Evolutionary conservation across 2,888 invertebrate genomes (phyloP), one percentile per base, ranked within the genome.

Genomic region (Agrenia bidenticulata): DNA sequence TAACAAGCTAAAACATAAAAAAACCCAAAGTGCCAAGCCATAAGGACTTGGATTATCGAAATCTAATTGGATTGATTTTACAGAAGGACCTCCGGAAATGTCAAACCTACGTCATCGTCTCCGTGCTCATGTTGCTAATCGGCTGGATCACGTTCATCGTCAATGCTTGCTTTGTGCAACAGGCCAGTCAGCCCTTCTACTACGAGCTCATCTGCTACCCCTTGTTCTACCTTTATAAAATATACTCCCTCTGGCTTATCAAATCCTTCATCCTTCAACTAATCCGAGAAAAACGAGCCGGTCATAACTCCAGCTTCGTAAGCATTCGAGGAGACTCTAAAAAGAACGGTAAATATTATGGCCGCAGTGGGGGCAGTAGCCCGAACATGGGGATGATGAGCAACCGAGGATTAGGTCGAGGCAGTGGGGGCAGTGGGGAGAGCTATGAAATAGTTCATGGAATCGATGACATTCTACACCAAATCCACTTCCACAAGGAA

Each of bases 31-130:
- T n/a, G 15, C 39, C 39, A 15, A 39, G 15, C 39, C 15, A 39
- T 11, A 39, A 7, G 7, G 15, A 17, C 45, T n/a, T 17, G 5
- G 19, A 17, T 45, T 45, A 45, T 19, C 19, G 9, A 39, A 39
- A 39, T 11, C 39, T 39, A 11, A 39, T 39, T 39, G 39, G 9
- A 7, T 49, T 17, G 7, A 49, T 17, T 21, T 53, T 53, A 0
- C 26, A 64, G 64, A 54, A 54, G 19, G 24, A 45, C n/a, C 42
- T 64, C 17, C 37, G 32, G 42, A 64, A 59, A 42, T 64, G 59
- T 32, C 64, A 64, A 24, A 13, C 39, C 17, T 64, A 64, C 37
- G 23, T 59, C 1, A 7, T 64, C 27, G 19, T n/a, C 26, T 59
- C 59, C 2, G 11, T 32, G 2, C 39, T 64, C 1, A 21, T 54